phyloP scores from a whole-genome alignment of 37 sponge, comb jelly and placozoan species.

The Oopsacas minuta region DNA sequence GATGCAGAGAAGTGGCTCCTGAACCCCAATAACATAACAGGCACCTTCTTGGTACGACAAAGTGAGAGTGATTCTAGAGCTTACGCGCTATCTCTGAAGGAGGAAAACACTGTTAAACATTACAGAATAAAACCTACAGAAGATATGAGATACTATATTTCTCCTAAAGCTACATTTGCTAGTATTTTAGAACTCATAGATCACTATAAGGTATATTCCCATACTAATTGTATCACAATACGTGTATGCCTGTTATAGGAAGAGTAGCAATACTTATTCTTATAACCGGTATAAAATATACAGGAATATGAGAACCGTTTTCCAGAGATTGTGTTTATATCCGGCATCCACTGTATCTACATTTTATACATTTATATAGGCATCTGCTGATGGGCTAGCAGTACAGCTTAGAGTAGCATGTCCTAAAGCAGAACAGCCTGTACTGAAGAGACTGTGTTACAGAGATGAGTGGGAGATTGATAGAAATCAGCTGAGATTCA shows the following conservation, averaged over 20 bases:
- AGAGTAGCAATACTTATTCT: too few relatives aligned
- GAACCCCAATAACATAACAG: constrained; percentile 34
- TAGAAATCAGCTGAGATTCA: constrained; percentile 39
- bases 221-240: too few relatives aligned
- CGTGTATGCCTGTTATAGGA: too few relatives aligned
- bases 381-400: neutral
- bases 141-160: neutral
- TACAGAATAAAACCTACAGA: constrained; percentile 47
- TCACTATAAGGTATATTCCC: neutral
- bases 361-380: too few relatives aligned
- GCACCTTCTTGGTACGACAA: constrained; percentile 75
- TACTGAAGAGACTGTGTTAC: constrained; percentile 16
- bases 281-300: too few relatives aligned
- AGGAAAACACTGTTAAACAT: constrained; percentile 75
- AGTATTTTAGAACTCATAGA: neutral
- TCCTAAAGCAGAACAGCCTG: constrained; percentile 37
- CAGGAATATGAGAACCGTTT: too few relatives aligned
- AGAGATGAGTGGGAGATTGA: constrained; percentile 90
- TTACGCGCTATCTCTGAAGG: constrained; percentile 68
- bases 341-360: too few relatives aligned
- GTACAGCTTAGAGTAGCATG: constrained; percentile 47
- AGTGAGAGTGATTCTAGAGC: constrained; percentile 86
- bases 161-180: neutral
- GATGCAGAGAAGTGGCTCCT: constrained; percentile 88
- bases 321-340: too few relatives aligned